Evolutionary conservation across 2,797 vertebrate genomes (phyloP), one percentile per base, ranked within the genome.

Genomic region (Sebastes vulpes): DNA sequence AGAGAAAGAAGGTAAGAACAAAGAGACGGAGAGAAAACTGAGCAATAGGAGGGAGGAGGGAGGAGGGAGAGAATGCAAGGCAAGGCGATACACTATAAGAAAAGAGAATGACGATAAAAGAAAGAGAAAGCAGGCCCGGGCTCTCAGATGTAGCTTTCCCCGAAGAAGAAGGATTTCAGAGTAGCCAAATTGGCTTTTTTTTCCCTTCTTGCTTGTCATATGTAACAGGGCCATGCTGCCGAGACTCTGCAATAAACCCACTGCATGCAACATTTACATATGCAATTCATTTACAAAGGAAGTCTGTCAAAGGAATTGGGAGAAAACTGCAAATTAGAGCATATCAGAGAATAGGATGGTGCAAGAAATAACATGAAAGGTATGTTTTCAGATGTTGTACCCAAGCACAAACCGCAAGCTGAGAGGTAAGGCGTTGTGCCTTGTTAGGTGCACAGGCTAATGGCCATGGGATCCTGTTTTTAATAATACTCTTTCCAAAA

Each of bases 171-270:
- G 66, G 83, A 87, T 90, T 95, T 93, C 81, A 83, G 82, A 84
- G 76, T 56, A 82, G 74, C 90, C 90, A 94, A 94, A 91, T 92
- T 90, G 90, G 66, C 84, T 25, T 77, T 77, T 85, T 85, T 79
- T 82, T 0, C 53, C 50, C 52, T 65, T 89, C 71, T 79, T 81
- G 69, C 87, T 90, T 77, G 89, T 92, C 90, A 90, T 42, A 64
- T 67, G 80, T 86, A 88, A 83, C 77, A 72, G 63, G 86, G 74
- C 59, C 65, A 57, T 60, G 81, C 72, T 70, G 89, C 85, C 63
- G 67, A 83, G 74, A 74, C 85, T 61, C 28, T 28, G 70, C 83
- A 90, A 85, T 82, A 87, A 91, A 82, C 77, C 78, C 67, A 75
- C 72, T 82, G 77, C 63, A 76, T 59, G 76, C 69, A 35, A 25